These are phyloP conservation scores for Euschistus heros DNA, from an alignment of 1,140 invertebrate genomes.

Conservation along the genomic window DNA sequence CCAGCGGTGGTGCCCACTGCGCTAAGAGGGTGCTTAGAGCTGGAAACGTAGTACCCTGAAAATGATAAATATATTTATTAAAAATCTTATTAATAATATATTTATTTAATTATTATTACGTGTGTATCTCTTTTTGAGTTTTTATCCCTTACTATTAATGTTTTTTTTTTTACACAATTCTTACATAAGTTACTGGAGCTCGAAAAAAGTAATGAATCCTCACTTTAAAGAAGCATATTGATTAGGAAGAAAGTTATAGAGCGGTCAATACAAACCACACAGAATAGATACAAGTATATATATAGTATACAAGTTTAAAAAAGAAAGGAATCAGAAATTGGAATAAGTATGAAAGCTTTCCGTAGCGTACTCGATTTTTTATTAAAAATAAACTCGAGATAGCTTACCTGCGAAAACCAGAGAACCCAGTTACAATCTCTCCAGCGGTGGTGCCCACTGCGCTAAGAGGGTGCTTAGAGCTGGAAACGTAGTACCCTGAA, in stretches of 20 bases:
- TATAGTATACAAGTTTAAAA: too few species aligned
- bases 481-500: conserved; percentile 68
- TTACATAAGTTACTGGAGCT: too few species aligned
- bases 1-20: conserved; percentile 68
- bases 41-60: conserved; percentile 68
- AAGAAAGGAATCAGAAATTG: too few species aligned
- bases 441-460: conserved; percentile 68
- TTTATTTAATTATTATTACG: background rate
- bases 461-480: conserved; percentile 73
- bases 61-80: background rate
- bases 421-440: conserved; percentile 68
- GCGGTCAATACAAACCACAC: too few species aligned
- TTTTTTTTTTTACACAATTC: too few species aligned
- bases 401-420: conserved; percentile 53
- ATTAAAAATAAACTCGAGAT: background rate
- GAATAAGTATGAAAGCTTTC: too few species aligned
- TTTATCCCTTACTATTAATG: too few species aligned
- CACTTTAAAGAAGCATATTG: too few species aligned
- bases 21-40: conserved; percentile 73
- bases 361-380: too few species aligned
- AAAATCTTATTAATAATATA: background rate
- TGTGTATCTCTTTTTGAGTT: conserved; percentile 1
- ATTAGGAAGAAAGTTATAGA: too few species aligned
- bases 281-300: too few species aligned
- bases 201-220: too few species aligned